Conservation (phyloP, 2,113 vertebrate genomes). For the Nothoprocta perdicaria region DNA sequence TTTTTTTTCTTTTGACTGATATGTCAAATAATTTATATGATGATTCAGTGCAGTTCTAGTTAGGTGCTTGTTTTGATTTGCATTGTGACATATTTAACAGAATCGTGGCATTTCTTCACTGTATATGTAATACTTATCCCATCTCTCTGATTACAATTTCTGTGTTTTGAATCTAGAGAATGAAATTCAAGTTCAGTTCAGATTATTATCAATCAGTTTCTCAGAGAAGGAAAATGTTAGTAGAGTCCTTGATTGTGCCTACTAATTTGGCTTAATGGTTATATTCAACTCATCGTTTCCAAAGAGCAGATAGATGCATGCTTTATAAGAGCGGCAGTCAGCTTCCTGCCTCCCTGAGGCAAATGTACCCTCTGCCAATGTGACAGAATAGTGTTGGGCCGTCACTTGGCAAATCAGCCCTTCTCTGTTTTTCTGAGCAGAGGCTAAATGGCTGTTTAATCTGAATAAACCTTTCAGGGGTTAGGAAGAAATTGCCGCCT, state of each 20-base stretch:
- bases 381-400: background rate
- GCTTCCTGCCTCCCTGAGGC: background rate
- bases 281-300: background rate
- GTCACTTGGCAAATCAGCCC: background rate
- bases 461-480: background rate
- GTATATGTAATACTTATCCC: background rate
- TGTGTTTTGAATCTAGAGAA: background rate
- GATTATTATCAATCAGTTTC: background rate
- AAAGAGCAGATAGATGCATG: background rate
- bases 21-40: background rate
- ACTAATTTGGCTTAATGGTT: background rate
- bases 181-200: background rate
- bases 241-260: background rate
- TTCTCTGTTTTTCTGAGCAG: background rate
- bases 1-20: constrained; percentile 29
- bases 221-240: background rate
- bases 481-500: background rate
- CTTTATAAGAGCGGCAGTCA: background rate
- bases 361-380: background rate
- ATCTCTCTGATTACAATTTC: background rate
- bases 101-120: background rate
- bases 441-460: background rate
- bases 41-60: constrained; percentile 1
- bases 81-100: background rate
- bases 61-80: background rate